Conservation (phyloP, 2,797 vertebrate species). For the Alectoris magna region DNA sequence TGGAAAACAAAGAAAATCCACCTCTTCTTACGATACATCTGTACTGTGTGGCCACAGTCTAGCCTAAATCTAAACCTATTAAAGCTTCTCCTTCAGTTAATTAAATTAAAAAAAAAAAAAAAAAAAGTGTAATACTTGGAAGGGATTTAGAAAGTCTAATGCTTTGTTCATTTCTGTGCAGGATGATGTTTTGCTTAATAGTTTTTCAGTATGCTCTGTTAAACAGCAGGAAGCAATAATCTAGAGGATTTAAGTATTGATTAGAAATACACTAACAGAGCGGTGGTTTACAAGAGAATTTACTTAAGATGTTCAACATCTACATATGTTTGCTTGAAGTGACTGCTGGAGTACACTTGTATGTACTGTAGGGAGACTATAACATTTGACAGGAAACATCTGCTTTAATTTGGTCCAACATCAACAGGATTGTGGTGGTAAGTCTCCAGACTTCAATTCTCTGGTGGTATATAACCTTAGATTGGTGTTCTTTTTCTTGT, state of each 20-base stretch:
- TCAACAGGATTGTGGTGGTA: slow-evolving; percentile 70
- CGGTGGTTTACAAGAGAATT: slow-evolving; percentile 19
- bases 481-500: slow-evolving; percentile 1
- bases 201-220: neutral
- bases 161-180: neutral
- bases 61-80: neutral
- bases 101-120: neutral
- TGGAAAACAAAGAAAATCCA: neutral
- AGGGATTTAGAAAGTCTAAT: neutral
- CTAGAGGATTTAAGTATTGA: neutral
- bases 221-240: slow-evolving; percentile 8
- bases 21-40: neutral
- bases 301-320: slow-evolving; percentile 2
- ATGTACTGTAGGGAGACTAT: slow-evolving; percentile 42
- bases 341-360: slow-evolving; percentile 26
- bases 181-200: neutral
- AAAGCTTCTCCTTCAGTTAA: neutral
- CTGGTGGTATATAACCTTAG: neutral
- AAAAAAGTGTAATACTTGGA: neutral
- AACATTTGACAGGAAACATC: slow-evolving; percentile 80
- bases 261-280: neutral
- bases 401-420: slow-evolving; percentile 75
- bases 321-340: slow-evolving; percentile 32
- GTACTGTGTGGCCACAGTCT: neutral
- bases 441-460: slow-evolving; percentile 6